Evolutionary conservation across 2,797 vertebrate species (phyloP), one percentile per base, ranked within the genome.

Genomic region (Hoplostethus mediterraneus): DNA sequence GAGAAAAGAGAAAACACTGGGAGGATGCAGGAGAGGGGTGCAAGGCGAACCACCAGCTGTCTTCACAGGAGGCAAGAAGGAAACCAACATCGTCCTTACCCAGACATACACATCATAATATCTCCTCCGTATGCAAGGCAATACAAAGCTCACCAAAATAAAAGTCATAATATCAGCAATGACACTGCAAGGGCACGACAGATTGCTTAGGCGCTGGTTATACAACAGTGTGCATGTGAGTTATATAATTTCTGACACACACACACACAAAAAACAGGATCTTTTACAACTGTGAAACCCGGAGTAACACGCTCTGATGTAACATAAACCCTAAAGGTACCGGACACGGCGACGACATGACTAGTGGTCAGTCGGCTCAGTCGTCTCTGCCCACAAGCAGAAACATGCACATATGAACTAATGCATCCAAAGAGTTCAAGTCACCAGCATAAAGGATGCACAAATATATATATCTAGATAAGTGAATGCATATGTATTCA

Each of bases 241-340:
- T 51, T 2, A 53, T 42, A 21, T 33, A 25, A 74, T 33, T 42
- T 48, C 52, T 14, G 5, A 64, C 13, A 64, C 44, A 45, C 47
- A 40, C 3, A 31, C 45, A 51, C 28, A 16, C 45, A 51, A 14
- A 16, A 30, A 48, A 52, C 3, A 21, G 40, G 51, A 47, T 38
- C 25, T 38, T 72, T 66, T 60, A 55, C 44, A 66, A 51, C 25
- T 13, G 53, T 25, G 53, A 66, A 71, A 66, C 33, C 17, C 42
- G 40, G 57, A 13, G 21, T 25, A 68, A 30, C 59, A 54, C 25
- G 17, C 13, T 21, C 21, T 17, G 71, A 58, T 25, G 74, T 66
- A 79, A 78, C 58, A 21, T 49, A 48, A 78, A 63, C 67, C 77
- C 38, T 2, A 12, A 63, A 53, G 60, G 71, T 44, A 63, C 31